Evolutionary conservation across 2,888 invertebrate genomes (phyloP), one percentile per base, ranked within the genome.

Genomic region (Watsonalla binaria): DNA sequence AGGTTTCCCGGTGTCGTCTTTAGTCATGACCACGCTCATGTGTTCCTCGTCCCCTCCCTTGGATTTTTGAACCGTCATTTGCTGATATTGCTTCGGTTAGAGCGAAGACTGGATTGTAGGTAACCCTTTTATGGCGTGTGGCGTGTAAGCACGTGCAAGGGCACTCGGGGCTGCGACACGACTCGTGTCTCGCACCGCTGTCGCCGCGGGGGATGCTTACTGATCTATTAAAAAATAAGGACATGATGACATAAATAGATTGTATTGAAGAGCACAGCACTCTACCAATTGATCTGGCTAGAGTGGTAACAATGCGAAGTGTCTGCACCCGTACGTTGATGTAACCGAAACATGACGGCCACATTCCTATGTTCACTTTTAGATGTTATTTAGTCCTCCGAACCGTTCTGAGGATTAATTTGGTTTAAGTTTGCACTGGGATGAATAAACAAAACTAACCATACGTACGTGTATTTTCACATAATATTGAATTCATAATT

Each of bases 141-240:
- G 52, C 59, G 63, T 58, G 61, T 60, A 65, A 77, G 84, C 89
- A 88, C 90, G 90, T 90, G 90, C 82, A 80, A 80, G 83, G 80
- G 82, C 80, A 74, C 76, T 74, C 78, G 80, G 66, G 80, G 78
- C 81, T 76, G 74, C 76, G 78, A 80, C 80, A 78, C 82, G 76
- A 84, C 84, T 88, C 82, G 84, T 80, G 78, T 78, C 83, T 84
- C 83, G 79, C 76, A 76, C 78, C 80, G 74, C 74, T 76, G 71
- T 75, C 90, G 81, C 76, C 76, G 89, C 88, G 90, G 90, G 90
- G 90, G 90, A 89, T 89, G 90, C 78, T 87, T 78, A 72, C 74
- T 77, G 85, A 87, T 90, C 90, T 90, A 90, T 90, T 84, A 89
- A 89, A 89, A 90, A 89, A 89, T 88, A 89, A 90, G 86, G 87